phyloP scores from a whole-genome alignment of 2,797 vertebrate genomes.

The Silurus lanzhouensis region DNA sequence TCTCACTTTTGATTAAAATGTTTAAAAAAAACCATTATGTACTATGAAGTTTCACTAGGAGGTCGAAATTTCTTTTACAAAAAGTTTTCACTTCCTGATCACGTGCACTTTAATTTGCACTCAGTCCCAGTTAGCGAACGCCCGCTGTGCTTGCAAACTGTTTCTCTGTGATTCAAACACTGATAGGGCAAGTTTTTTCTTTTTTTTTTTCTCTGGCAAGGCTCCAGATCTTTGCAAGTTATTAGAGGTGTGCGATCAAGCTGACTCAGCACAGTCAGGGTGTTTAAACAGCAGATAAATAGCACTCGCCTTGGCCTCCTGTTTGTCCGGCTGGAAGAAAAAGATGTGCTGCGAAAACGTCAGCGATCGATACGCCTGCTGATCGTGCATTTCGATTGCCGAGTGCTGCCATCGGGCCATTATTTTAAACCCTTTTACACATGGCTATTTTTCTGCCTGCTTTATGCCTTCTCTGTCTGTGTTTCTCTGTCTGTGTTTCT shows the following conservation, averaged over 20 bases:
- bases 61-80: background rate
- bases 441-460: background rate
- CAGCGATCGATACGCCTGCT: conserved; percentile 66
- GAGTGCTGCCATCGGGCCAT: conserved; percentile 17
- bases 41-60: background rate
- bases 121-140: background rate
- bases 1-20: background rate
- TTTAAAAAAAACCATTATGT: too few species aligned
- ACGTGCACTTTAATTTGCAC: background rate
- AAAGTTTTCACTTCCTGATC: background rate
- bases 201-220: conserved; percentile 52
- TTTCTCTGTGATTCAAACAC: conserved; percentile 36
- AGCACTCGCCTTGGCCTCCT: conserved; percentile 57
- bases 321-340: conserved; percentile 5
- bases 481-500: conserved; percentile 37
- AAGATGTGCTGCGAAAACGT: conserved; percentile 19
- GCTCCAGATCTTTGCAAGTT: conserved; percentile 68
- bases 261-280: conserved; percentile 66
- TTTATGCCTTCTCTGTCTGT: conserved; percentile 7
- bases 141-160: conserved; percentile 4
- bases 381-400: conserved; percentile 55
- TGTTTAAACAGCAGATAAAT: conserved; percentile 66
- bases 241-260: conserved; percentile 65
- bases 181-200: conserved; percentile 38
- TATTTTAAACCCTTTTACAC: background rate